Percentiles rank a stretch among this genome's conserved stretches.
These are phyloP conservation scores for Drosophila ohnishii DNA, from an alignment of 1,140 invertebrate species.

Conservation along the genomic window DNA sequence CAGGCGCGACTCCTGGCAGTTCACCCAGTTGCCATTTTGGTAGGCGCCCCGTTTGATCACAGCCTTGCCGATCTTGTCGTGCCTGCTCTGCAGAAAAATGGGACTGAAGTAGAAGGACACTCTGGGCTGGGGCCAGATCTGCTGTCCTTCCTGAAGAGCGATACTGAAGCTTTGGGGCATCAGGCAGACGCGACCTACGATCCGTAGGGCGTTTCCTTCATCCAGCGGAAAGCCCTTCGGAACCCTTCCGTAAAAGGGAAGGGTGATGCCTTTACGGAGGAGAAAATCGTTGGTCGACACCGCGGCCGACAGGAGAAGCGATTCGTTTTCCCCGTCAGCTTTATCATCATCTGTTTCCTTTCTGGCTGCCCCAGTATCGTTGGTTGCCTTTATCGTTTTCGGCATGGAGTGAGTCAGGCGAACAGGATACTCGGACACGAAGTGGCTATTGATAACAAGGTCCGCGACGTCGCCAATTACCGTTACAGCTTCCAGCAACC, in stretches of 20 bases:
- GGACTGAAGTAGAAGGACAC: slow-evolving; percentile 86
- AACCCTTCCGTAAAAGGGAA: slow-evolving; percentile 60
- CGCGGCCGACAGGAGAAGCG: slow-evolving; percentile 9
- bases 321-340: slow-evolving; percentile 11
- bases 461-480: slow-evolving; percentile 56
- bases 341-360: not conserved
- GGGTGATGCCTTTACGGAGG: slow-evolving; percentile 1
- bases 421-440: slow-evolving; percentile 61
- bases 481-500: slow-evolving; percentile 82
- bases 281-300: not conserved
- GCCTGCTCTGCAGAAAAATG: slow-evolving; percentile 83
- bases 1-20: slow-evolving; percentile 75
- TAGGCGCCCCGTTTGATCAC: slow-evolving; percentile 83
- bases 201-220: slow-evolving; percentile 83
- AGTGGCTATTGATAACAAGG: slow-evolving; percentile 43
- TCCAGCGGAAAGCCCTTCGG: slow-evolving; percentile 15
- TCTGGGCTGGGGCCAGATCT: slow-evolving; percentile 85
- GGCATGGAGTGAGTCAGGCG: slow-evolving; percentile 31
- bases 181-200: slow-evolving; percentile 85
- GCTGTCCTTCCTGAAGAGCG: slow-evolving; percentile 86
- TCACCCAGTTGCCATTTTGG: slow-evolving; percentile 80
- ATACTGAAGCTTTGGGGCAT: slow-evolving; percentile 87
- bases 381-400: slow-evolving; percentile 1
- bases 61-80: slow-evolving; percentile 64
- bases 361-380: not conserved